Percentiles rank a stretch among this genome's conserved stretches.
Conservation (phyloP, 1,140 invertebrate species). For the Drosophila tropicalis region DNA sequence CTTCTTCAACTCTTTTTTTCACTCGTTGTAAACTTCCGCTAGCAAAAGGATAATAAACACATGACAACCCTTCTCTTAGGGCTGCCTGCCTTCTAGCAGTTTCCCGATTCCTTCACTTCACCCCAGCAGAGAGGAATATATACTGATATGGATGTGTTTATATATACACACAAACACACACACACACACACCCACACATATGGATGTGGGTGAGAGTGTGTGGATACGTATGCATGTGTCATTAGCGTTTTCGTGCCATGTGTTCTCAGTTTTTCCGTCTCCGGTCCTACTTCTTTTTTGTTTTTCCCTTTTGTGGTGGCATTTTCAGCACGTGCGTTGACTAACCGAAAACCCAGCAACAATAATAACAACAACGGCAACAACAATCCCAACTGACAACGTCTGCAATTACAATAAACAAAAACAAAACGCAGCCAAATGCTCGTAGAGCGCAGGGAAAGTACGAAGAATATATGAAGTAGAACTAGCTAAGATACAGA, state of each 20-base stretch:
- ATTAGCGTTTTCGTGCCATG: slow-evolving; percentile 57
- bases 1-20: slow-evolving; percentile 2
- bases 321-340: slow-evolving; percentile 57
- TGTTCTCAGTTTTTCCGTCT: slow-evolving; percentile 39
- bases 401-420: slow-evolving; percentile 59
- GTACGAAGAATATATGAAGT: slow-evolving; percentile 1
- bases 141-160: slow-evolving; percentile 20
- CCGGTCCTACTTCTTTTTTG: slow-evolving; percentile 8
- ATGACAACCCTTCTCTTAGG: slow-evolving; percentile 42
- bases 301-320: slow-evolving; percentile 42
- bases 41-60: slow-evolving; percentile 46
- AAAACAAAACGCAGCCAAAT: slow-evolving; percentile 50
- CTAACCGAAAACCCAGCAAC: slow-evolving; percentile 29
- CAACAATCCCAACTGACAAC: slow-evolving; percentile 35
- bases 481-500: slow-evolving; percentile 7
- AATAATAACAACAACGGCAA: slow-evolving; percentile 25
- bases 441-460: background rate
- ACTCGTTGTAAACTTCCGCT: slow-evolving; percentile 42
- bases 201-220: slow-evolving; percentile 17
- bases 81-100: background rate
- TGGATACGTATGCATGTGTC: slow-evolving; percentile 42
- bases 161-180: slow-evolving; percentile 17
- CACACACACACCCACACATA: background rate
- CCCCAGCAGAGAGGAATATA: slow-evolving; percentile 13
- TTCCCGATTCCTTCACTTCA: background rate